Percentiles rank a stretch among this genome's conserved stretches.
phyloP scores from a whole-genome alignment of 2,113 vertebrate species.

The Coracopsis vasa region DNA sequence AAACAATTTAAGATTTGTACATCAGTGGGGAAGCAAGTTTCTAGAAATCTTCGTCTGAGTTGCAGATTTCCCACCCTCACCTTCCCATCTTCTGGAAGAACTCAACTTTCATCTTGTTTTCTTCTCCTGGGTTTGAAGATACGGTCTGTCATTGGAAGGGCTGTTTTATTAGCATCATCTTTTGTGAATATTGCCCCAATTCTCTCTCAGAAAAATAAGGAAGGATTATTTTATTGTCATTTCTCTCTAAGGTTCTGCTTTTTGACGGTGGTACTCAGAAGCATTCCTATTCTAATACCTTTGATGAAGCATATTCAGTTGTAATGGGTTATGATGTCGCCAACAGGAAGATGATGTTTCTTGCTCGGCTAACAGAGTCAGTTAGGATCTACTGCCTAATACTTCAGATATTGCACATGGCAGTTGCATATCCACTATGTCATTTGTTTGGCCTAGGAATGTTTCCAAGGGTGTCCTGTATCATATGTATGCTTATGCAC shows the following conservation, averaged over 20 bases:
- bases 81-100: not conserved
- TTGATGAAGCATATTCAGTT: not conserved
- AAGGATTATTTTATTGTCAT: not conserved
- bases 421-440: not conserved
- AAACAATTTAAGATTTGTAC: slow-evolving; percentile 7
- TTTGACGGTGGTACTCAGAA: not conserved
- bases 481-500: not conserved
- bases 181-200: not conserved
- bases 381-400: not conserved
- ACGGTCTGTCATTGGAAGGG: not conserved
- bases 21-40: slow-evolving; percentile 20
- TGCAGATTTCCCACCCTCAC: not conserved
- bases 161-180: not conserved
- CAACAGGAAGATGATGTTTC: not conserved
- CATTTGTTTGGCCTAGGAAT: not conserved
- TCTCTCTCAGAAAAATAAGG: not conserved
- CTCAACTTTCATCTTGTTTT: not conserved
- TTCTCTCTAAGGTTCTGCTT: not conserved
- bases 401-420: not conserved
- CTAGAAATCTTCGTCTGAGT: not conserved
- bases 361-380: not conserved
- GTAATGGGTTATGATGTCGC: not conserved
- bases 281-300: not conserved
- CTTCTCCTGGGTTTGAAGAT: not conserved
- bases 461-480: not conserved